Evolutionary conservation across 35 echinoderm and acorn worm species (phyloP), one percentile per base, ranked within the genome.

Genomic region (Patiria miniata): DNA sequence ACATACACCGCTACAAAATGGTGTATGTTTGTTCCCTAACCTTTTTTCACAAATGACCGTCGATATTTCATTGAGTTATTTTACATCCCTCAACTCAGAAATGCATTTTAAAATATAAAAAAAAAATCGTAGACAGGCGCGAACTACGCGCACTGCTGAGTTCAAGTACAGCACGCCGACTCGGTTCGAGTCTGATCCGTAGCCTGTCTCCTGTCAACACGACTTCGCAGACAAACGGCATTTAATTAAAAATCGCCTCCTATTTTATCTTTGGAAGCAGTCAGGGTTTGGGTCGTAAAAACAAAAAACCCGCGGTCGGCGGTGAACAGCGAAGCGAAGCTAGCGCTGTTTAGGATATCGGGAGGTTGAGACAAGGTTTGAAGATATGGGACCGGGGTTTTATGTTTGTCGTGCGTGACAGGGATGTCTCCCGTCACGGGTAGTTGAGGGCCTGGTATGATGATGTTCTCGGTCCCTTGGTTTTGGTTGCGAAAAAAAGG

Each of bases 241-340:
- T 73, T 73, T 73, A 73, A 73, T 73, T 73, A 73, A 73, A 73
- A 73, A 73, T 73, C 65, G 34, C 65, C 65, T 73, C 21, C 65
- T 73, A 18, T 47, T 47, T 47, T 47, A 6, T 47, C 12, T 47
- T 12, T 47, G 42, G 19, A 23, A 73, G 26, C 19, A 73, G 34
- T n/a, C 65, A 73, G 65, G 65, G 65, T 28, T 32, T 32, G 26
- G 65, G 19, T 73, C 65, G 29, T 73, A 73, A 73, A 73, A 73
- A 73, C 65, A 73, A 61, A 61, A 60, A n/a, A n/a, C n/a, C 65
- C 15, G 65, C 65, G 65, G 10, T 23, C 26, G 14, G 17, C 26
- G 65, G 26, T 28, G 34, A 26, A 73, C 65, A 73, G 65, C 58
- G 42, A 12, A 47, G 42, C 42, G 42, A 12, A 47, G n/a, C n/a